Evolutionary conservation across 1,140 invertebrate genomes (phyloP), one percentile per base, ranked within the genome.

Genomic region (Drusus annulatus): DNA sequence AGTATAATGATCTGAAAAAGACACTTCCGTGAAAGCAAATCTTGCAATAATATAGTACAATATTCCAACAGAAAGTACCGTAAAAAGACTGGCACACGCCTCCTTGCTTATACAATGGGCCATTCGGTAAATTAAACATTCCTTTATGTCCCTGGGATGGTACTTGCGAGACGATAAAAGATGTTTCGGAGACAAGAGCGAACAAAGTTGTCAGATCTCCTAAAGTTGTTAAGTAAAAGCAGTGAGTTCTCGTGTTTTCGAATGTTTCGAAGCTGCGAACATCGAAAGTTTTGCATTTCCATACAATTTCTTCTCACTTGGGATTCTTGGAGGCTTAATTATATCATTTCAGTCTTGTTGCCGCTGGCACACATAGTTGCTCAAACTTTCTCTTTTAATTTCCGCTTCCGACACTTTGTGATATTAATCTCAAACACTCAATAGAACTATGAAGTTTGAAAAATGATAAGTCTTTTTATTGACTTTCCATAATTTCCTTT

Each of bases 211-310:
- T 71, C 36, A 50, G 50, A 71, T 71, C 25, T 45, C 17, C 15
- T 52, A 21, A 71, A 71, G 36, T 71, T 52, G 68, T 71, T 69
- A 69, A 23, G 65, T 51, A 71, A 52, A 25, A 52, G 45, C 15
- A 71, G 45, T 17, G 68, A 71, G 21, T 52, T 71, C 65, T 45
- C 21, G 68, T 71, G 51, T 71, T 52, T 21, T 19, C 19, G 45
- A 71, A 71, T 52, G 68, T 52, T 71, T 71, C 45, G 17, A 25
- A 52, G 68, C 19, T 71, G 68, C 52, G 68, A 71, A 71, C 68
- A 71, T 23, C 19, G 16, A 71, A 71, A 71, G 17, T 71, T 71
- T 52, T n/a, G 50, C 36, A 71, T 71, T 71, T 71, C 15, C 68
- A 71, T 71, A 71, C 45, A 51, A 54, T 50, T 69, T 52, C 19